A percentile compares a stretch with the other conserved stretches of the same genome.
Conservation (phyloP, 2,888 invertebrate genomes). For the Drosophila ezoana region DNA sequence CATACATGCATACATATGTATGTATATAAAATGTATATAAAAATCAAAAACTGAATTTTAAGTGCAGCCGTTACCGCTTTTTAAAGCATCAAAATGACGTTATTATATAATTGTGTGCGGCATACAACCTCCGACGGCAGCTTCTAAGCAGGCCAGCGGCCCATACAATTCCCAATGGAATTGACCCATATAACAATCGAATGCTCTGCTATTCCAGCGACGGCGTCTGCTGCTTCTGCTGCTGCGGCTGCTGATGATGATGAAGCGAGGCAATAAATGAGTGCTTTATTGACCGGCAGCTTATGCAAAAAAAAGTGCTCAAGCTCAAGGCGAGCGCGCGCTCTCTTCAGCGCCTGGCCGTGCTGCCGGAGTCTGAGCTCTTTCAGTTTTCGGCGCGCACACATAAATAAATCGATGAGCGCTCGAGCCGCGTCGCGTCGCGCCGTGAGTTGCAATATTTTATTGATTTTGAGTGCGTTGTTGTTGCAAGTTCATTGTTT, state of each 20-base stretch:
- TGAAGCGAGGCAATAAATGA: slow-evolving; percentile 61
- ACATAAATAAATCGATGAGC: slow-evolving; percentile 78
- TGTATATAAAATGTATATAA: too few relatives aligned
- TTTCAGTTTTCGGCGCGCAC: slow-evolving; percentile 53
- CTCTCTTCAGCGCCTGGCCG: slow-evolving; percentile 30
- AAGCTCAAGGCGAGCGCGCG: slow-evolving; percentile 49
- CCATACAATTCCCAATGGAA: slow-evolving; percentile 83
- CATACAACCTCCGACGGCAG: slow-evolving; percentile 38
- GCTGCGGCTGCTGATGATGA: slow-evolving; percentile 36
- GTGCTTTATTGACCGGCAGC: slow-evolving; percentile 70
- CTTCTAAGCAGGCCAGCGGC: slow-evolving; percentile 35
- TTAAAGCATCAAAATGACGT: slow-evolving; percentile 16
- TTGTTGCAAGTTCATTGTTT: slow-evolving; percentile 30
- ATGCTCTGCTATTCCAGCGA: slow-evolving; percentile 57
- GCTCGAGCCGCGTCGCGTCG: slow-evolving; percentile 56
- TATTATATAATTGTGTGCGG: slow-evolving; percentile 61
- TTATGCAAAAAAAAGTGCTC: slow-evolving; percentile 63
- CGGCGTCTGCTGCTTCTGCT: slow-evolving; percentile 14
- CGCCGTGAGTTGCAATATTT: slow-evolving; percentile 36
- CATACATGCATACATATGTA: too few relatives aligned
- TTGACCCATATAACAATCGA: slow-evolving; percentile 82
- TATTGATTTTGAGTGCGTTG: slow-evolving; percentile 63
- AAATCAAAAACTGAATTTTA: slow-evolving; percentile 47
- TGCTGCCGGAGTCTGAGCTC: slow-evolving; percentile 29
- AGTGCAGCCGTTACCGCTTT: slow-evolving; percentile 14